Evolutionary conservation across 2,113 vertebrate species (phyloP).

Genomic region (Neopipo cinnamomea): DNA sequence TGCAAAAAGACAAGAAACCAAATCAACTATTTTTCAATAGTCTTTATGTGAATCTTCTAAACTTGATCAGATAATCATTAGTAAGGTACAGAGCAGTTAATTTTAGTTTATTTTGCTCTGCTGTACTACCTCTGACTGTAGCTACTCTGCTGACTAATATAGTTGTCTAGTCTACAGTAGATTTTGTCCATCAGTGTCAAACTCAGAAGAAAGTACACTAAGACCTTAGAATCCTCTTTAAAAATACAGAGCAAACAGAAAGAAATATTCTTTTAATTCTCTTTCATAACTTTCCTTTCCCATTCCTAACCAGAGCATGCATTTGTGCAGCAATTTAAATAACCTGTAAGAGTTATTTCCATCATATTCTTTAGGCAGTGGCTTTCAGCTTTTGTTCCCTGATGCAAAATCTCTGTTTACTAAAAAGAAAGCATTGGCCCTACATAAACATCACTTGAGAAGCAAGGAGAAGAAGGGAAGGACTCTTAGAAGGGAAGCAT

Average conservation of each 20-base stretch:
- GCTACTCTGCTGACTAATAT: background rate
- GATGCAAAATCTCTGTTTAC: background rate
- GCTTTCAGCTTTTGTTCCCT: background rate
- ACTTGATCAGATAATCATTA: background rate
- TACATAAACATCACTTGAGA: background rate
- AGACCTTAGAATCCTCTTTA: background rate
- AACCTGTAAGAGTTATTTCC: background rate
- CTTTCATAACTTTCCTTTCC: background rate
- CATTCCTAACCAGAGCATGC: background rate
- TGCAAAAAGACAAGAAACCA: background rate
- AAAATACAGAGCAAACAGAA: background rate
- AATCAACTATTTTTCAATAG: background rate
- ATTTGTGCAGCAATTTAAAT: background rate
- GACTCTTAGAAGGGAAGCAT: background rate
- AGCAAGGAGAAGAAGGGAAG: background rate
- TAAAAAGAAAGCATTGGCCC: background rate
- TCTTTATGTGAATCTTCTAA: background rate
- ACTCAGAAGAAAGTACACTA: background rate
- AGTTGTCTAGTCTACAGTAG: background rate
- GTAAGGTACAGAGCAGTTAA: background rate
- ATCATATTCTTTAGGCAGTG: background rate
- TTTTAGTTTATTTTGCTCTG: background rate
- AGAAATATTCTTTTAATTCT: background rate
- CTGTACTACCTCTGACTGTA: background rate
- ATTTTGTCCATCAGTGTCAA: background rate